A percentile compares a stretch with the other conserved stretches of the same genome.
These are phyloP conservation scores for Pseudochromis fuscus DNA, from an alignment of 2,797 vertebrate species.

Conservation along the genomic window DNA sequence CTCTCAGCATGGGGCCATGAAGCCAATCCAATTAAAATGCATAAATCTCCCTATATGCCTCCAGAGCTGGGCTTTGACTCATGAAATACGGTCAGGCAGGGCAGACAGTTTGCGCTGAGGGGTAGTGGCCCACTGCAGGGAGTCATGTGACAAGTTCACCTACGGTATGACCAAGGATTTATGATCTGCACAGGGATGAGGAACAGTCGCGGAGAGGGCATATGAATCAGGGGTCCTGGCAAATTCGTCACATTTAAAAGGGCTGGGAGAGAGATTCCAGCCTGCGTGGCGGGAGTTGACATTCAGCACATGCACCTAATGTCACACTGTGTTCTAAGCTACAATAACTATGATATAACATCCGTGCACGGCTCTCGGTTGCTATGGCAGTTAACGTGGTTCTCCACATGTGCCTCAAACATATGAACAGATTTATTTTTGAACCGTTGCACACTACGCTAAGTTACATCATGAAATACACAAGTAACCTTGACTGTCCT, in stretches of 20 bases:
- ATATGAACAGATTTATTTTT: conserved; percentile 36
- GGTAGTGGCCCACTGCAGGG: conserved; percentile 70
- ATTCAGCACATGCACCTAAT: conserved; percentile 70
- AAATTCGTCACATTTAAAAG: conserved; percentile 76
- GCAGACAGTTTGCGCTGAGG: conserved; percentile 64
- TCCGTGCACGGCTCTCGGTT: not conserved
- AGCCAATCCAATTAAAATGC: conserved; percentile 82
- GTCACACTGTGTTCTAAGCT: conserved; percentile 53
- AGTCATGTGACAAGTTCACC: conserved; percentile 77
- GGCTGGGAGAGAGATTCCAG: conserved; percentile 49
- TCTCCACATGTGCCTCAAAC: conserved; percentile 13
- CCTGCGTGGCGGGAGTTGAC: conserved; percentile 55
- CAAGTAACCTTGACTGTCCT: conserved; percentile 73
- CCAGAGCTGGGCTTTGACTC: conserved; percentile 72
- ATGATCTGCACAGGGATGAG: conserved; percentile 72
- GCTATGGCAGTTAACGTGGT: conserved; percentile 30
- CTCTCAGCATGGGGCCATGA: conserved; percentile 64
- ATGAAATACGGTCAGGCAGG: conserved; percentile 72
- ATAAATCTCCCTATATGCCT: conserved; percentile 76
- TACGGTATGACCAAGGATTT: conserved; percentile 72
- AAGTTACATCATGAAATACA: conserved; percentile 31
- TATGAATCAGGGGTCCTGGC: conserved; percentile 74
- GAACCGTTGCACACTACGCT: not conserved
- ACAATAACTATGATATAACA: conserved; percentile 46
- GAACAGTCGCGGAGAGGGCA: conserved; percentile 57